Base-by-base conservation (phyloP, 2,888 invertebrate species). In the Tachina fera region DNA sequence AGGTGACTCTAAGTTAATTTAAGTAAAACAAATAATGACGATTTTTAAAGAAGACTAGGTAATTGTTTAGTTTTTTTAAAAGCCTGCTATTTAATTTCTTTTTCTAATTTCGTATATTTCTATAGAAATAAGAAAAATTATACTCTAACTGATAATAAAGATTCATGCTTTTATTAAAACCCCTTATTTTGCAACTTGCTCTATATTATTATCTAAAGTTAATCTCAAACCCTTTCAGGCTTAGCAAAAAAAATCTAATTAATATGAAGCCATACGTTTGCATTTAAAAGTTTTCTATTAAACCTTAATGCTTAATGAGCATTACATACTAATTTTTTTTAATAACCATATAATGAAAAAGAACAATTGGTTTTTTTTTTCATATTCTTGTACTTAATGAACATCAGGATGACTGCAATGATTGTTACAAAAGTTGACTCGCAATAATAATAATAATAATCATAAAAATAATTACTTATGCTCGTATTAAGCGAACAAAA, bases 391-490 rank as follows among this genome's bases (percentile, higher is more conserved):
- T 47, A 68, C 60, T 49, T 70, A 43, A 77, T 67, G 78, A 78
- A 74, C 11, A 68, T 61, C 65, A 79, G 16, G 13, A 71, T 61
- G 63, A 78, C 61, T 72, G 43, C 67, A 49, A 65, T 74, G 47
- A 79, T 77, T 72, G 51, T 79, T 79, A 79, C 56, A 72, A 82
- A 86, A 75, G 79, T 75, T 76, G 65, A 75, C 60, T 86, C 72
- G 58, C 76, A 80, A 31, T 31, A 31, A 31, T 31, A 31, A 31
- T 31, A 31, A 83, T 72, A 86, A 83, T 83, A 72, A 86, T 76
- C 58, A 77, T 61, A 76, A 83, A 86, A 83, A 80, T 86, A 80
- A 86, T 86, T 86, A 83, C 72, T 79, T 72, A 67, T 77, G 56
- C 70, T 65, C n/a, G 8, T 56, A 16, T 67, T 39, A 67, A 39